Evolutionary conservation across 2,797 vertebrate genomes (phyloP).

Genomic region (Falco columbarius): DNA sequence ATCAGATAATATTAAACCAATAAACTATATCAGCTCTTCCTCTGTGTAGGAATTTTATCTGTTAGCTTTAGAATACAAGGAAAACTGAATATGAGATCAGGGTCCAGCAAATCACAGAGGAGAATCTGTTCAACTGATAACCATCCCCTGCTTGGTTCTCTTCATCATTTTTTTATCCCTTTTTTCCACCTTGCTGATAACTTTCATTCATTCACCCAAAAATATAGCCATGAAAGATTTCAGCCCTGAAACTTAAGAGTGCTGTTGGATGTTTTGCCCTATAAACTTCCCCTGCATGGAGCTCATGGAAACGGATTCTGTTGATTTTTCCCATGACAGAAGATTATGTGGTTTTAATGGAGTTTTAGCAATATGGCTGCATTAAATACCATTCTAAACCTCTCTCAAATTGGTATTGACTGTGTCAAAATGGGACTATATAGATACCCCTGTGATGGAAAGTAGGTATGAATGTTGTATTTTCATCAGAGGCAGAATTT

Average conservation of each 20-base stretch:
- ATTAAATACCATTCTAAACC: slow-evolving; percentile 27
- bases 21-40: not conserved
- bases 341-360: slow-evolving; percentile 32
- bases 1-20: not conserved
- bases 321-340: slow-evolving; percentile 1
- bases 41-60: not conserved
- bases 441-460: not conserved
- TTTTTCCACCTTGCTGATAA: not conserved
- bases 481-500: not conserved
- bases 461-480: not conserved
- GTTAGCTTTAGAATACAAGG: not conserved
- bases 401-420: slow-evolving; percentile 14
- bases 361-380: not conserved
- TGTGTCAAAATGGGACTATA: not conserved
- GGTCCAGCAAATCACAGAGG: not conserved
- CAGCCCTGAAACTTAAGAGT: not conserved
- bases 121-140: not conserved
- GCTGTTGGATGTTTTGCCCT: not conserved
- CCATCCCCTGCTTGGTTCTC: not conserved
- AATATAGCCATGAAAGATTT: not conserved
- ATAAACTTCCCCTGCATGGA: not conserved
- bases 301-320: not conserved
- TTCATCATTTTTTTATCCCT: not conserved
- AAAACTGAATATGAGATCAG: not conserved
- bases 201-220: not conserved